A percentile compares a stretch with the other conserved stretches of the same genome.
Conservation (phyloP, 2,797 vertebrate genomes). For the Oophaga sylvatica region DNA sequence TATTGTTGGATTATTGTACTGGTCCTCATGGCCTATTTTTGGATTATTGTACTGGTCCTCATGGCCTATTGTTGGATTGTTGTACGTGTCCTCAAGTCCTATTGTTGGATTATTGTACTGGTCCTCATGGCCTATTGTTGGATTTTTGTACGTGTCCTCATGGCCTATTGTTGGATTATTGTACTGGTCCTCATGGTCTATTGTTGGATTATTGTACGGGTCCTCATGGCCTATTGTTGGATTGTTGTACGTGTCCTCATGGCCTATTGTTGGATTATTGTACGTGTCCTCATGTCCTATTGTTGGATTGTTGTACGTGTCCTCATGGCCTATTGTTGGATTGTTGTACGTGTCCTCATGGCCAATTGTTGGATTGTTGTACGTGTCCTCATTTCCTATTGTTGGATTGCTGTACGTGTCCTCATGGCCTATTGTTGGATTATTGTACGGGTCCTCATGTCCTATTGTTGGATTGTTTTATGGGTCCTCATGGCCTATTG, state of each 20-base stretch:
- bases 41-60: background rate
- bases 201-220: background rate
- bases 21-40: background rate
- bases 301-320: background rate
- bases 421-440: background rate
- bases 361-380: background rate
- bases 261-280: background rate
- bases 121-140: background rate
- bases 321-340: background rate
- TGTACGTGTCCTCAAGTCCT: background rate
- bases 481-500: background rate
- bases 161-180: background rate
- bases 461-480: background rate
- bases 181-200: background rate
- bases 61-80: background rate
- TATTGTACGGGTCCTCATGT: background rate
- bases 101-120: background rate
- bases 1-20: background rate
- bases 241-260: background rate
- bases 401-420: background rate
- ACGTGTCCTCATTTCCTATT: background rate
- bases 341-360: background rate
- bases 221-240: background rate
- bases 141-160: background rate
- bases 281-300: background rate